phyloP scores from a whole-genome alignment of 1,140 invertebrate species.

The Lepidurus packardi region DNA sequence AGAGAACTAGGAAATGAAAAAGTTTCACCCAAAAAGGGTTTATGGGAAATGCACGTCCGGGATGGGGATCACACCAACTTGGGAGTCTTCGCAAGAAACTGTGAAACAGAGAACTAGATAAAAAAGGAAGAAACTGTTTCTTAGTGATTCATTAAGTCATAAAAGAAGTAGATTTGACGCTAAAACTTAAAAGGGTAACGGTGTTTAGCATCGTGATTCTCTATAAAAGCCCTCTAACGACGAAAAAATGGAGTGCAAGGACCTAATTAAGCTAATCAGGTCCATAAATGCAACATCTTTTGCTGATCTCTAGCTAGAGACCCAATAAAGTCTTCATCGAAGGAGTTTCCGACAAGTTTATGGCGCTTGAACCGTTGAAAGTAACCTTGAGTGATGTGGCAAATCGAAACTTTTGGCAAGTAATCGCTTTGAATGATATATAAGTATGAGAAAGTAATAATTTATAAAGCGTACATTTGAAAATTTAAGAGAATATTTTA shows the following conservation, averaged over 20 bases:
- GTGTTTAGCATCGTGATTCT: background rate
- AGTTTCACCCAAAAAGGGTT: background rate
- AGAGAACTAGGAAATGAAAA: background rate
- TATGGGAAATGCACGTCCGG: constrained; percentile 17
- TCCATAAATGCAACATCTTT: background rate
- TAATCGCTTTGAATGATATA: no score
- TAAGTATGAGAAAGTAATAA: no score
- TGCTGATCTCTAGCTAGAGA: no score
- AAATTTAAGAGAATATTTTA: no score
- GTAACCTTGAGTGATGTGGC: no score
- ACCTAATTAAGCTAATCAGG: background rate
- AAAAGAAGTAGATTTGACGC: background rate
- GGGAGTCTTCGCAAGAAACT: background rate
- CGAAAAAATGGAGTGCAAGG: constrained; percentile 5
- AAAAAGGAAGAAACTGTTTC: background rate
- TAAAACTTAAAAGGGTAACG: background rate
- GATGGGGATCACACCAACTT: background rate
- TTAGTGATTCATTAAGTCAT: constrained; percentile 15
- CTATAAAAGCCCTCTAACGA: background rate
- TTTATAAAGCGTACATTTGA: no score
- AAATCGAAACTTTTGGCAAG: no score
- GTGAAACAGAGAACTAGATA: background rate
- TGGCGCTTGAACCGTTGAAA: no score
- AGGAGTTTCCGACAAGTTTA: no score
- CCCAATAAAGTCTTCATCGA: no score